Percentiles rank a stretch among this genome's conserved stretches.
Evolutionary conservation across 2,888 invertebrate genomes (phyloP).

Genomic region (Phania funesta): DNA sequence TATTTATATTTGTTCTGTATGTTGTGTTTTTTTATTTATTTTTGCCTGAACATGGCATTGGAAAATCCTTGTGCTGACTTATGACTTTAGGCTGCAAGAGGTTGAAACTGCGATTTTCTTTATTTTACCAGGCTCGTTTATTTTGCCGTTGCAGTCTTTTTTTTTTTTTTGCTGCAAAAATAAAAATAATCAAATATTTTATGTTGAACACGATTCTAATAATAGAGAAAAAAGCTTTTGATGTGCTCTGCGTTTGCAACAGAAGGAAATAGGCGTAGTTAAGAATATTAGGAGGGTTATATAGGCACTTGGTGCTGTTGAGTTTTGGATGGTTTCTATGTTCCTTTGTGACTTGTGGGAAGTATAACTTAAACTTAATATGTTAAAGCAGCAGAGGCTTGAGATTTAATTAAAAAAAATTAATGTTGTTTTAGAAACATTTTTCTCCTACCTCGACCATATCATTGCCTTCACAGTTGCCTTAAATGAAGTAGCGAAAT

Average conservation of each 20-base stretch:
- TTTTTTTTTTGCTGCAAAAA: slow-evolving; percentile 1
- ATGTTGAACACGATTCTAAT: slow-evolving; percentile 56
- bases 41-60: slow-evolving; percentile 44
- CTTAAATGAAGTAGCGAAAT: too few species aligned
- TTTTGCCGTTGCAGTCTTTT: not conserved
- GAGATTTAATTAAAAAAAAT: too few species aligned
- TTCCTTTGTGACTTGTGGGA: too few species aligned
- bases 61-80: slow-evolving; percentile 57
- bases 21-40: slow-evolving; percentile 17
- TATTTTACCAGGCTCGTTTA: not conserved
- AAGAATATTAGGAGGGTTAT: not conserved
- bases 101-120: slow-evolving; percentile 14
- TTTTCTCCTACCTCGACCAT: too few species aligned
- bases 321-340: too few species aligned
- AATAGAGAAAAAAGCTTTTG: not conserved
- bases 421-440: too few species aligned
- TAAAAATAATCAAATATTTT: slow-evolving; percentile 55
- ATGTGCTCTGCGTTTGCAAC: slow-evolving; percentile 1
- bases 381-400: too few species aligned
- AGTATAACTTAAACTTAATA: too few species aligned
- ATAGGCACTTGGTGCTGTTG: not conserved
- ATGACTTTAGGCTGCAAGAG: slow-evolving; percentile 59
- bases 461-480: too few species aligned
- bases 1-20: slow-evolving; percentile 25
- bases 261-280: not conserved